phyloP scores from a whole-genome alignment of 2,888 invertebrate species.

The Crossocerus cetratus region DNA sequence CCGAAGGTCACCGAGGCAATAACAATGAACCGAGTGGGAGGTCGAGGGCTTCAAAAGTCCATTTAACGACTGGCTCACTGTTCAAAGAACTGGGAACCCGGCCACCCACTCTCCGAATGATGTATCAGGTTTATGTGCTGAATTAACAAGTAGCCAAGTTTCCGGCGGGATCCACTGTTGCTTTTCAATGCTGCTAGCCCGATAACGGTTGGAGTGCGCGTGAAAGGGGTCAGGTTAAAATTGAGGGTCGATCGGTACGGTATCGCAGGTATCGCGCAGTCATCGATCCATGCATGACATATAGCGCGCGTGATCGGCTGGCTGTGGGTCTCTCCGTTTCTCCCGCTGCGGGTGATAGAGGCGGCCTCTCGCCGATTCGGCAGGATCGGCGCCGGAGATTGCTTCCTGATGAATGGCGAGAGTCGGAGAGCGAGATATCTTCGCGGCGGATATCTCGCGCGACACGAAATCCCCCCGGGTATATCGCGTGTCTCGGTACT shows the following conservation, averaged over 20 bases:
- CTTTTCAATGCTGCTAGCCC: too few relatives aligned
- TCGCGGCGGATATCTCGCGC: slow-evolving; percentile 13
- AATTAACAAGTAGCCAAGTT: too few relatives aligned
- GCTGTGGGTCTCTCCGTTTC: slow-evolving; percentile 38
- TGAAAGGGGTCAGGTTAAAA: neutral
- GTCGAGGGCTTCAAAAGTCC: too few relatives aligned
- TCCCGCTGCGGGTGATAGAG: slow-evolving; percentile 42
- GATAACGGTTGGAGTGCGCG: too few relatives aligned
- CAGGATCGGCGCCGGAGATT: slow-evolving; percentile 34
- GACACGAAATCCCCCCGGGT: slow-evolving; percentile 23
- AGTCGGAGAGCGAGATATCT: slow-evolving; percentile 24
- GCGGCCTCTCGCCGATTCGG: slow-evolving; percentile 28
- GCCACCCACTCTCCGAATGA: too few relatives aligned
- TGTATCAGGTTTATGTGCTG: too few relatives aligned
- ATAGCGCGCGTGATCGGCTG: slow-evolving; percentile 24
- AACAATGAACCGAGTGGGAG: too few relatives aligned
- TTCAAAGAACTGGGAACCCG: too few relatives aligned
- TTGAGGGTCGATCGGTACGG: slow-evolving; percentile 29
- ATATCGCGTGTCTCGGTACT: slow-evolving; percentile 21
- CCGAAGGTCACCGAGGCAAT: too few relatives aligned
- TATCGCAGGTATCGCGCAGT: slow-evolving; percentile 28
- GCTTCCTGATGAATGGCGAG: slow-evolving; percentile 38
- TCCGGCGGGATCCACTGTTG: too few relatives aligned
- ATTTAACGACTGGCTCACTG: too few relatives aligned
- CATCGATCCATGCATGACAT: slow-evolving; percentile 42